phyloP scores from a whole-genome alignment of 2,888 invertebrate species.

The Cantharis flavilabris region DNA sequence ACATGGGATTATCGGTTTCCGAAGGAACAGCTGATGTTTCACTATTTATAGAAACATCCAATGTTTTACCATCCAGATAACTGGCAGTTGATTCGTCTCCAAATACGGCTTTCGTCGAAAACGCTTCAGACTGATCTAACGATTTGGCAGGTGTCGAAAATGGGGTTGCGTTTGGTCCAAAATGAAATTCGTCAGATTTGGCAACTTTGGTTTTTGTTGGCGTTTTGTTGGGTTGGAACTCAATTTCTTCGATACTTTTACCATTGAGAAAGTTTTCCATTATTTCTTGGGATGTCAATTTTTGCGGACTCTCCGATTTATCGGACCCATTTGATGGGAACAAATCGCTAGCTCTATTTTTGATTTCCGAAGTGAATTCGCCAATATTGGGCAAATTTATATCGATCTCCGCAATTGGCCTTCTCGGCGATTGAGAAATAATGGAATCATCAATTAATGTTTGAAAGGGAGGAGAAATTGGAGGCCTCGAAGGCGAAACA shows the following conservation, averaged over 20 bases:
- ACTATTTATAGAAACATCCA: slow-evolving; percentile 22
- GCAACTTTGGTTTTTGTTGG: slow-evolving; percentile 20
- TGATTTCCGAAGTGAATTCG: slow-evolving; percentile 69
- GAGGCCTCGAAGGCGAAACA: slow-evolving; percentile 62
- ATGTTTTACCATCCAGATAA: slow-evolving; percentile 38
- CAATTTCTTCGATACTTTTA: slow-evolving; percentile 54
- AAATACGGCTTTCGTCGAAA: slow-evolving; percentile 59
- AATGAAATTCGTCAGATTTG: slow-evolving; percentile 61
- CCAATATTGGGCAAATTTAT: slow-evolving; percentile 60
- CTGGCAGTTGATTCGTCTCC: slow-evolving; percentile 58
- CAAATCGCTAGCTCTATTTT: slow-evolving; percentile 66
- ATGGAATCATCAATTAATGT: slow-evolving; percentile 52
- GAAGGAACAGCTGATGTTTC: slow-evolving; percentile 42
- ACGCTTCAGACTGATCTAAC: slow-evolving; percentile 57
- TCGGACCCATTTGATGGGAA: slow-evolving; percentile 13
- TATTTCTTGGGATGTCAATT: slow-evolving; percentile 47
- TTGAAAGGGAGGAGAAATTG: slow-evolving; percentile 54
- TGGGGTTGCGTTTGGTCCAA: slow-evolving; percentile 65
- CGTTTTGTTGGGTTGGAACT: slow-evolving; percentile 48
- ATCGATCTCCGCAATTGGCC: slow-evolving; percentile 65
- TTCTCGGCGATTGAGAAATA: slow-evolving; percentile 74
- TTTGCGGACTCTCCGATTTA: slow-evolving; percentile 26
- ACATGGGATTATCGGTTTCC: slow-evolving; percentile 65
- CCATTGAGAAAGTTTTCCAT: slow-evolving; percentile 55
- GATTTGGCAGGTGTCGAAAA: slow-evolving; percentile 48